Base-by-base conservation (phyloP, 2,113 vertebrate genomes). In the Caloenas nicobarica region DNA sequence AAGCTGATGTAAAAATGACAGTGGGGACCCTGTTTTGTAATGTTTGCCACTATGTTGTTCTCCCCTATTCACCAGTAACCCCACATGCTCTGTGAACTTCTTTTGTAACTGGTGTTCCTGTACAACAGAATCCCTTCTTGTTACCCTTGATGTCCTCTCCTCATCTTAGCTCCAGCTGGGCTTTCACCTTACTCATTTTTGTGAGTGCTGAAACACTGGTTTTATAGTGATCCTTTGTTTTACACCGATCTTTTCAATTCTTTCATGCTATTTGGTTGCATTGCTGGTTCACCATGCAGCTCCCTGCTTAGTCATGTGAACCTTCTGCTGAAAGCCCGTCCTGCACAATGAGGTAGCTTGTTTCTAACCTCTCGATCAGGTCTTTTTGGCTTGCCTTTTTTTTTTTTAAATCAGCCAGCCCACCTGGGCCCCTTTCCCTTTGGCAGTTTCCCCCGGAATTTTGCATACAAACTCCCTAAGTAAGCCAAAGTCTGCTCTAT, bases 11-110 rank as follows among this genome's bases (percentile, higher is more conserved):
- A 61, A 80, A 80, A 72, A 64, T 51, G 15, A 76, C 33, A 86
- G 1, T 12, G 8, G 21, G 5, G 34, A 56, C 6, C 7, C 8
- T 74, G 22, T 53, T 77, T 46, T 65, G 29, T 48, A 72, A 34
- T 33, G 18, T 17, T 77, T 69, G 42, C 21, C 9, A 15, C 17
- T 73, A 8, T 26, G 22, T 48, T 80, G 57, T 24, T 73, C 16
- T 65, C 13, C 14, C 3, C 13, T 15, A 25, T 38, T 81, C 12
- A 73, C 29, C 0, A 0, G 11, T 4, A 8, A 40, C 11, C 24
- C 80, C 46, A 80, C 28, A 38, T 13, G 10, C 31, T 81, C n/a
- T 79, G n/a, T 38, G n/a, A 92, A 74, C 22, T 64, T 81, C 26
- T 80, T 81, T 36, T 54, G 38, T 48, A 74, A 46, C 71, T 34